Percentiles rank a stretch among this genome's conserved stretches.
Evolutionary conservation across 2,797 vertebrate genomes (phyloP).

Genomic region (Merluccius polli): DNA sequence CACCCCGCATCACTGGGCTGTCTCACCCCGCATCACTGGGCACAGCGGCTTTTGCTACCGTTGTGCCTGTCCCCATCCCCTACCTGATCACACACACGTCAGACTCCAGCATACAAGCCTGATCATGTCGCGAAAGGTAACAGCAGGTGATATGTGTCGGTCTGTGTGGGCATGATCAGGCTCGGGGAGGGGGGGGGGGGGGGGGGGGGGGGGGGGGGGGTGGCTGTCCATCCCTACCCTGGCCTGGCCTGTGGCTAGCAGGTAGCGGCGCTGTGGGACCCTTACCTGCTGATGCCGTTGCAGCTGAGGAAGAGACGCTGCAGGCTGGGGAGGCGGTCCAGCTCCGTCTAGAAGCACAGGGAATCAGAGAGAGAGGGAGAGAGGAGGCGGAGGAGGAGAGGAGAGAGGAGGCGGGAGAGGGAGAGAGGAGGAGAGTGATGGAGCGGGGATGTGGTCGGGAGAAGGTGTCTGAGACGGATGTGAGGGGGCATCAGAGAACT

Average conservation of each 20-base stretch:
- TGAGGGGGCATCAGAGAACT: constrained; percentile 49
- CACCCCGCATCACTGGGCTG: neutral
- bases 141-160: neutral
- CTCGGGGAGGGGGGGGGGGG: neutral
- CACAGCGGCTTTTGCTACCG: neutral
- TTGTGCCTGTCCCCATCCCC: neutral
- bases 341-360: constrained; percentile 82
- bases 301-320: constrained; percentile 95
- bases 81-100: neutral
- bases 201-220: neutral
- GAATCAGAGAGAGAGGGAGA: constrained; percentile 39
- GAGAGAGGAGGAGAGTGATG: too few species aligned
- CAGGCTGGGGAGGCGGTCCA: constrained; percentile 90
- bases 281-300: constrained; percentile 98
- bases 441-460: constrained; percentile 41
- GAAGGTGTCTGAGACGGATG: constrained; percentile 44
- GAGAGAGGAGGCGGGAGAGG: constrained; percentile 29
- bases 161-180: neutral
- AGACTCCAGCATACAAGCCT: neutral
- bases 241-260: constrained; percentile 48
- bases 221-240: constrained; percentile 12
- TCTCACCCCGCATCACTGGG: too few species aligned
- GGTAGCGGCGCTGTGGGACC: constrained; percentile 49
- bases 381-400: constrained; percentile 32
- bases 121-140: neutral